phyloP scores from a whole-genome alignment of 2,113 vertebrate genomes.

The Rhea americana region DNA sequence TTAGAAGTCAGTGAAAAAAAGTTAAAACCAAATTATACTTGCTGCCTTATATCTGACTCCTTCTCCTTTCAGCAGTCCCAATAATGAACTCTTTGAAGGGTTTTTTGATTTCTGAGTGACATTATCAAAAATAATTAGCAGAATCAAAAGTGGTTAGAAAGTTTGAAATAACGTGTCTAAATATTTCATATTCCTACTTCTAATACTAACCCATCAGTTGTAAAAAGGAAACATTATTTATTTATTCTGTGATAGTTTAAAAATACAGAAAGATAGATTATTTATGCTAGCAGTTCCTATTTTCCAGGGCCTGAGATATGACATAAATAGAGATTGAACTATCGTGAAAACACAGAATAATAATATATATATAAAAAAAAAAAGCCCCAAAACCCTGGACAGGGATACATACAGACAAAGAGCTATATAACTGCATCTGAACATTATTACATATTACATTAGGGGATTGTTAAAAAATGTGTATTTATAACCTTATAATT shows the following conservation, averaged over 20 bases:
- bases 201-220: constrained; percentile 33
- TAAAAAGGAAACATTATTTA: constrained; percentile 28
- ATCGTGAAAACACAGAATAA: background rate
- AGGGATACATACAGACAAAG: background rate
- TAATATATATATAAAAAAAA: background rate
- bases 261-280: constrained; percentile 40
- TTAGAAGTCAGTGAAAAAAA: constrained; percentile 47
- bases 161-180: constrained; percentile 49
- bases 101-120: constrained; percentile 47
- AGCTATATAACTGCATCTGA: background rate
- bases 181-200: constrained; percentile 48
- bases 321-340: constrained; percentile 22
- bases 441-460: background rate
- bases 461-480: background rate
- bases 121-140: constrained; percentile 61
- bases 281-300: background rate
- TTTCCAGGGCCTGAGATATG: constrained; percentile 16
- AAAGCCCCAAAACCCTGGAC: background rate
- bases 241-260: constrained; percentile 32
- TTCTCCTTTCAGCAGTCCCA: constrained; percentile 31
- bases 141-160: constrained; percentile 56
- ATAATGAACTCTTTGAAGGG: constrained; percentile 59
- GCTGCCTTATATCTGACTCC: constrained; percentile 23
- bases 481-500: constrained; percentile 56
- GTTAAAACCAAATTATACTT: constrained; percentile 31